A percentile compares a stretch with the other conserved stretches of the same genome.
Evolutionary conservation across 2,888 invertebrate genomes (phyloP).

Genomic region (Torymus tubicola): DNA sequence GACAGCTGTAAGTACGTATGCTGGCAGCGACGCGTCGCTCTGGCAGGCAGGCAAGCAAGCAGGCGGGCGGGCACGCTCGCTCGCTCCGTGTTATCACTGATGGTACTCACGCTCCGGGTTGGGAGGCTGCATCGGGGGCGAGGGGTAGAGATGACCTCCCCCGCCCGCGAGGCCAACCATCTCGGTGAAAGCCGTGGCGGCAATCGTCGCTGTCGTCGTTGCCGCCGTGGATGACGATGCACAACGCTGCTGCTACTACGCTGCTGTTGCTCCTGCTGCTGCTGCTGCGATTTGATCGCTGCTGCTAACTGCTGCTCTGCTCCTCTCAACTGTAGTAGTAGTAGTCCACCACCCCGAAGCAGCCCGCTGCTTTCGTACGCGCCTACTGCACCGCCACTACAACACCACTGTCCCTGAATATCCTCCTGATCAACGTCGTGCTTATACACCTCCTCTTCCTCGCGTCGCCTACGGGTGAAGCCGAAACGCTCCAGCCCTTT

Average conservation of each 20-base stretch:
- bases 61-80: too few relatives aligned
- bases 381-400: background rate
- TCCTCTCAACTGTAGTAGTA: background rate
- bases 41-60: background rate
- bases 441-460: slow-evolving; percentile 50
- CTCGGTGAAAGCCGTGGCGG: slow-evolving; percentile 76
- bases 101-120: slow-evolving; percentile 79
- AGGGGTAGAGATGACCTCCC: slow-evolving; percentile 79
- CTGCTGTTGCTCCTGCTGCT: background rate
- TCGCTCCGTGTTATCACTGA: background rate
- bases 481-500: slow-evolving; percentile 62
- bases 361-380: too few relatives aligned
- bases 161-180: slow-evolving; percentile 81
- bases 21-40: background rate
- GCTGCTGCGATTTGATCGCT: slow-evolving; percentile 24
- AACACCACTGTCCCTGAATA: background rate
- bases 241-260: background rate
- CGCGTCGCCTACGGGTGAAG: slow-evolving; percentile 56
- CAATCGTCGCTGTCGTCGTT: slow-evolving; percentile 62
- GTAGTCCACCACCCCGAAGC: too few relatives aligned
- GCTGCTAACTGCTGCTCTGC: slow-evolving; percentile 9
- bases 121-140: slow-evolving; percentile 79
- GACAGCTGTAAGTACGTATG: too few relatives aligned
- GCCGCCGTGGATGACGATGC: slow-evolving; percentile 18
- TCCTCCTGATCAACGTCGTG: background rate